A percentile compares a stretch with the other conserved stretches of the same genome.
Evolutionary conservation across 1,140 invertebrate species (phyloP).

Genomic region (Microplitis demolitor): DNA sequence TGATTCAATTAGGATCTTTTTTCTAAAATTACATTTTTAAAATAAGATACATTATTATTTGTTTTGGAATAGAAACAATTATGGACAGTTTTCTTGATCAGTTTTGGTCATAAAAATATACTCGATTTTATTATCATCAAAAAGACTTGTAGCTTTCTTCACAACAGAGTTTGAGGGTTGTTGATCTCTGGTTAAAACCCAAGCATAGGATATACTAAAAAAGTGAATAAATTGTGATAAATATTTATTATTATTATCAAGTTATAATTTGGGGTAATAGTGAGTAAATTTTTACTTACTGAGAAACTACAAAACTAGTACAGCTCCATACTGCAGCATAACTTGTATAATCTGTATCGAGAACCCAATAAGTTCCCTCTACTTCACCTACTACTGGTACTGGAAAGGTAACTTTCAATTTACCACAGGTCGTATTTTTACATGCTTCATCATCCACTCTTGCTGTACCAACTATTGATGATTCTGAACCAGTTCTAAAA

Average conservation of each 20-base stretch:
- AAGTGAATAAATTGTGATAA: slow-evolving; percentile 30
- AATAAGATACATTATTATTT: too few relatives aligned
- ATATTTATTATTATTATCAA: neutral
- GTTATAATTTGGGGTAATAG: too few relatives aligned
- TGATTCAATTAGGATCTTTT: too few relatives aligned
- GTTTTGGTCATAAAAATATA: too few relatives aligned
- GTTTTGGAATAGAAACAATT: too few relatives aligned
- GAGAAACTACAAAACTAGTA: slow-evolving; percentile 53
- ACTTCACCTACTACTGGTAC: slow-evolving; percentile 53
- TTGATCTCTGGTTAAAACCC: slow-evolving; percentile 65
- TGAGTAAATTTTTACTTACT: slow-evolving; percentile 3
- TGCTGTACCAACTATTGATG: neutral
- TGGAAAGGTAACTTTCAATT: slow-evolving; percentile 63
- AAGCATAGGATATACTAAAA: slow-evolving; percentile 62
- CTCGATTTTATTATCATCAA: too few relatives aligned
- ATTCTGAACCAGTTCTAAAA: neutral
- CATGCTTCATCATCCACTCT: neutral
- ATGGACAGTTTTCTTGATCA: too few relatives aligned
- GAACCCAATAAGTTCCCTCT: slow-evolving; percentile 41
- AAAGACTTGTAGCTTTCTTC: too few relatives aligned
- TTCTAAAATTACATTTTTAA: too few relatives aligned
- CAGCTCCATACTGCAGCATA: slow-evolving; percentile 54
- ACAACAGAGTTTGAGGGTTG: slow-evolving; percentile 34
- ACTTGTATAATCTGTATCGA: slow-evolving; percentile 52
- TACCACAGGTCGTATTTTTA: slow-evolving; percentile 45